These are phyloP conservation scores for Heptranchias perlo DNA, from an alignment of 2,113 vertebrate genomes.

Conservation along the genomic window DNA sequence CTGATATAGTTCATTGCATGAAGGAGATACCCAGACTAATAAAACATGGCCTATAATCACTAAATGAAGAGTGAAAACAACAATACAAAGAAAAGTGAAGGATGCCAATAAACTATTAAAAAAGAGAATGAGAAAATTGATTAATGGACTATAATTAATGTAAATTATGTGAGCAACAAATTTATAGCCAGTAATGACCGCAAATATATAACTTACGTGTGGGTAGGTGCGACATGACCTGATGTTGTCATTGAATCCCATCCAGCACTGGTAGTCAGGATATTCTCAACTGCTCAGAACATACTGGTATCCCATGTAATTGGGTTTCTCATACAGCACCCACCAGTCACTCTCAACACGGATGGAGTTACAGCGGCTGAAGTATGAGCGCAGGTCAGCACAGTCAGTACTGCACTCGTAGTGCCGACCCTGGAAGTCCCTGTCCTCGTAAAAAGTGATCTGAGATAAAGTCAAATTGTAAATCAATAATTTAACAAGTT, in stretches of 20 bases:
- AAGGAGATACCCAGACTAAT: not conserved
- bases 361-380: constrained; percentile 42
- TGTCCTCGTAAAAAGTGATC: constrained; percentile 42
- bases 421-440: constrained; percentile 40
- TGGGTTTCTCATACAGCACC: constrained; percentile 57
- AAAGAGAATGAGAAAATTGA: no score
- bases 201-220: constrained; percentile 31
- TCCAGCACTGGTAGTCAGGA: constrained; percentile 40
- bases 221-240: constrained; percentile 22
- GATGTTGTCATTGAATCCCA: constrained; percentile 41
- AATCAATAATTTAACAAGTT: not conserved
- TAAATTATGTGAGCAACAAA: not conserved
- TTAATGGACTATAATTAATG: no score
- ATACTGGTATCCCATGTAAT: constrained; percentile 43
- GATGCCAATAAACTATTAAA: no score
- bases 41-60: not conserved
- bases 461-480: not conserved
- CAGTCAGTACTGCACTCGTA: constrained; percentile 41
- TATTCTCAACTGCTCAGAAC: constrained; percentile 38
- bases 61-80: not conserved
- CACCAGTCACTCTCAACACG: constrained; percentile 45
- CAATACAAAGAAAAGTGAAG: no score
- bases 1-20: not conserved
- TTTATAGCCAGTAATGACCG: not conserved
- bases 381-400: constrained; percentile 37